A percentile compares a stretch with the other conserved stretches of the same genome.
Conservation (phyloP, 2,797 vertebrate species). For the Lycodopsis pacificus region DNA sequence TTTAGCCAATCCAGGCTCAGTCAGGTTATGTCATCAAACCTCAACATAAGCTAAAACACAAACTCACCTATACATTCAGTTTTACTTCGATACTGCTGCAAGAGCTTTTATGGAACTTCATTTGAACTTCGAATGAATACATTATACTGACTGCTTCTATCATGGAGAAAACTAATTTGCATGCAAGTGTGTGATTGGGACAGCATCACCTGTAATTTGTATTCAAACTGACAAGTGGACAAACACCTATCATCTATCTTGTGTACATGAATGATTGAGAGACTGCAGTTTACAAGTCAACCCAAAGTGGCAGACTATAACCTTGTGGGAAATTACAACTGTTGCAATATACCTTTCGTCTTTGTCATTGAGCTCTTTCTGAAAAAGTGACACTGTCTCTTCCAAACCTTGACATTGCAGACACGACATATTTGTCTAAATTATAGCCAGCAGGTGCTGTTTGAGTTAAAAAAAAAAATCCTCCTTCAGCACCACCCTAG, state of each 20-base stretch:
- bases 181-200: constrained; percentile 35
- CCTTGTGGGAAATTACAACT: constrained; percentile 8
- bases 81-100: not conserved
- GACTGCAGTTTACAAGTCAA: constrained; percentile 22
- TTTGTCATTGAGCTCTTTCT: constrained; percentile 22
- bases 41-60: constrained; percentile 9
- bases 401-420: constrained; percentile 44
- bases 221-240: constrained; percentile 41
- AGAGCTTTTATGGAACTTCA: not conserved
- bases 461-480: constrained; percentile 43
- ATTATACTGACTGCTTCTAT: constrained; percentile 4
- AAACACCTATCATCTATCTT: constrained; percentile 47
- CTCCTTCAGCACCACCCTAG: constrained; percentile 49
- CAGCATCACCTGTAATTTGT: constrained; percentile 42
- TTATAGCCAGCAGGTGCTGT: constrained; percentile 54
- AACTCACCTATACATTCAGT: not conserved
- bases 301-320: constrained; percentile 4
- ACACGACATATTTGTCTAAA: constrained; percentile 69
- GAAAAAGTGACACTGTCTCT: constrained; percentile 47
- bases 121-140: not conserved
- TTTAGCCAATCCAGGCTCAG: not conserved
- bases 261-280: constrained; percentile 33
- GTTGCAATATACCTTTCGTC: not conserved
- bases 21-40: not conserved
- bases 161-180: constrained; percentile 23